phyloP scores from a whole-genome alignment of 2,113 vertebrate genomes.

The Tamias sibiricus region DNA sequence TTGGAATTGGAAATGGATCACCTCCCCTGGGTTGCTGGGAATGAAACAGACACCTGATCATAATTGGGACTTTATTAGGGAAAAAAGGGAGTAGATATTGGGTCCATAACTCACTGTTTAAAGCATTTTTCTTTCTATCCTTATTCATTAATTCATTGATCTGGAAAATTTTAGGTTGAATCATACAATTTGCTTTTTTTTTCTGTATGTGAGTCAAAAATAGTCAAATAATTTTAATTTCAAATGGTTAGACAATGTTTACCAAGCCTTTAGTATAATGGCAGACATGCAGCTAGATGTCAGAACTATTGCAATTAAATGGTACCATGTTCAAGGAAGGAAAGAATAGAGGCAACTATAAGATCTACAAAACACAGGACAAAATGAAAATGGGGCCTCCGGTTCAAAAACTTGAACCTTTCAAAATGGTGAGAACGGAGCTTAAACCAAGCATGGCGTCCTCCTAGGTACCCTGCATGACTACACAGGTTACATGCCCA shows the following conservation, averaged over 20 bases:
- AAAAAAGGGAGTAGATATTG: not conserved
- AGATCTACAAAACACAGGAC: not conserved
- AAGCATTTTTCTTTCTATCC: not conserved
- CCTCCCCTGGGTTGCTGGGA: not conserved
- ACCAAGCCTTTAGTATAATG: not conserved
- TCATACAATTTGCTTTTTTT: not conserved
- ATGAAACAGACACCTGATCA: not conserved
- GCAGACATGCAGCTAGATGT: not conserved
- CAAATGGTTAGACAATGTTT: not conserved
- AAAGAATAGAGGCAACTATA: not conserved
- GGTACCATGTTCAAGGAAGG: not conserved
- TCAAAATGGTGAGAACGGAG: not conserved
- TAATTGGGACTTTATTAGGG: not conserved
- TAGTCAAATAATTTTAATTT: not conserved
- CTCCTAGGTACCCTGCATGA: not conserved
- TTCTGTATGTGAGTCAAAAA: not conserved
- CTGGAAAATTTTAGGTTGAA: constrained; percentile 27
- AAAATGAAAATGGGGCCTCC: not conserved
- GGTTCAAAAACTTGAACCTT: not conserved
- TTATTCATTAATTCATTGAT: not conserved
- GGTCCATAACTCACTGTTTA: not conserved
- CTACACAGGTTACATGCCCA: too few relatives aligned
- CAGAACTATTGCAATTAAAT: not conserved
- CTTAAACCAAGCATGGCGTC: not conserved
- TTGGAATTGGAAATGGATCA: not conserved